These are phyloP conservation scores for Dasypus novemcinctus DNA, from an alignment of 2,113 vertebrate genomes.

Conservation along the genomic window DNA sequence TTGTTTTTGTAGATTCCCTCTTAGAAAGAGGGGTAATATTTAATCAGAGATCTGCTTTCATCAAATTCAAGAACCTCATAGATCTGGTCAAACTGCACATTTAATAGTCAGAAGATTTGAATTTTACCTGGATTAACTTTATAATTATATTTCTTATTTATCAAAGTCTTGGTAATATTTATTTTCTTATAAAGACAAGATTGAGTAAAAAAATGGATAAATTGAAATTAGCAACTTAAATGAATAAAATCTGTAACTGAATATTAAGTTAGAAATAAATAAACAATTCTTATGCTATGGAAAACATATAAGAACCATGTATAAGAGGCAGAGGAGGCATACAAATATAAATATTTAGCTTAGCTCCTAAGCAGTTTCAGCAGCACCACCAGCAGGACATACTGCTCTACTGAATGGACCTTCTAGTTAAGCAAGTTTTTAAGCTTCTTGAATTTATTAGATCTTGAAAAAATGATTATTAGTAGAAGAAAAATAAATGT, in stretches of 20 bases:
- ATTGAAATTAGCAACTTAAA: background rate
- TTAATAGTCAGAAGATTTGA: background rate
- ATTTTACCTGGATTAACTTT: background rate
- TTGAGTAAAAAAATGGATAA: background rate
- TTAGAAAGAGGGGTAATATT: background rate
- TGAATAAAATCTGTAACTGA: background rate
- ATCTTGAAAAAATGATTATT: slow-evolving; percentile 74
- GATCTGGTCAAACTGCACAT: background rate
- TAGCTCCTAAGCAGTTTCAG: slow-evolving; percentile 41
- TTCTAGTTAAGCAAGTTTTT: slow-evolving; percentile 73
- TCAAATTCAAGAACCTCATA: background rate
- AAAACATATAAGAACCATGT: background rate
- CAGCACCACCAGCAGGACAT: slow-evolving; percentile 49
- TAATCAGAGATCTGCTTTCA: slow-evolving; percentile 12
- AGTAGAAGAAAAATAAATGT: slow-evolving; percentile 77
- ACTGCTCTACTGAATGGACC: background rate
- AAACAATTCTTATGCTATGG: background rate
- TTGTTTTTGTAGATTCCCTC: background rate
- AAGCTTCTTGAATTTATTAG: slow-evolving; percentile 72
- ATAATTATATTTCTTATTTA: background rate
- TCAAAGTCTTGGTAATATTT: slow-evolving; percentile 2
- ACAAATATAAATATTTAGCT: background rate
- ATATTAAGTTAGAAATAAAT: background rate
- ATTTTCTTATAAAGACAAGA: background rate
- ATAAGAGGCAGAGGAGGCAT: too few relatives aligned